These are phyloP conservation scores for Macrobrachium rosenbergii DNA, from an alignment of 1,140 invertebrate species.

Conservation along the genomic window DNA sequence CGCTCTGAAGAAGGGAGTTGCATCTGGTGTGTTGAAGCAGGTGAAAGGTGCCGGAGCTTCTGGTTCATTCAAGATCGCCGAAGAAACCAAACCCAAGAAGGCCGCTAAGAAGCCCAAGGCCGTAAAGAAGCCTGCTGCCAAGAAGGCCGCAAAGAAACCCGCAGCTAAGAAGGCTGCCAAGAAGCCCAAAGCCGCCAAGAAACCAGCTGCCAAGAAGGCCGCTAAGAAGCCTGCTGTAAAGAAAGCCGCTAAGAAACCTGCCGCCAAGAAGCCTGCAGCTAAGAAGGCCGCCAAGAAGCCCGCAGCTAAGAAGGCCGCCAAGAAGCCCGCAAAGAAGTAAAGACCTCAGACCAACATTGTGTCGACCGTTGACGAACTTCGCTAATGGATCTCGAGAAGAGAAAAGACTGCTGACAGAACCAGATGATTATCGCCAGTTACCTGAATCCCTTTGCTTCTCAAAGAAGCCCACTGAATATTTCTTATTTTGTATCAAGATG, in stretches of 20 bases:
- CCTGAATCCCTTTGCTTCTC: no score
- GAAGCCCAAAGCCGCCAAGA: constrained; percentile 30
- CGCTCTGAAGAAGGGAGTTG: constrained; percentile 44
- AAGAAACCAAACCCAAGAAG: constrained; percentile 16
- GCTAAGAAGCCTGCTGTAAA: constrained; percentile 62
- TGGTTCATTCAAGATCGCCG: constrained; percentile 49
- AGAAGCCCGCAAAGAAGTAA: constrained; percentile 42
- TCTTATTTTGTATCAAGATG: no score
- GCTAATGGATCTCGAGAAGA: no score
- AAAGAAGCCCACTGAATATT: no score
- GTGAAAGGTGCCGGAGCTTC: constrained; percentile 54
- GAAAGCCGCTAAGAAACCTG: constrained; percentile 48
- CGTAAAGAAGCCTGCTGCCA: constrained; percentile 65
- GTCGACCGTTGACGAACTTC: no score
- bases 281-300: constrained; percentile 34
- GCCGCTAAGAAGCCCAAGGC: constrained; percentile 66
- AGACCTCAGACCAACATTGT: not conserved
- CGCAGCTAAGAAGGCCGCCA: constrained; percentile 15
- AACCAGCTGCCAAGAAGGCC: constrained; percentile 28
- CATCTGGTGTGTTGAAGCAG: constrained; percentile 39
- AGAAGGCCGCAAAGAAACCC: constrained; percentile 44
- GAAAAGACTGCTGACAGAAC: no score
- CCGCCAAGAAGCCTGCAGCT: not conserved
- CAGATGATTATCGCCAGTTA: no score
- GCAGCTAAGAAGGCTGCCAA: constrained; percentile 54